phyloP scores from a whole-genome alignment of 2,113 vertebrate species.

The Cephalopterus ornatus region DNA sequence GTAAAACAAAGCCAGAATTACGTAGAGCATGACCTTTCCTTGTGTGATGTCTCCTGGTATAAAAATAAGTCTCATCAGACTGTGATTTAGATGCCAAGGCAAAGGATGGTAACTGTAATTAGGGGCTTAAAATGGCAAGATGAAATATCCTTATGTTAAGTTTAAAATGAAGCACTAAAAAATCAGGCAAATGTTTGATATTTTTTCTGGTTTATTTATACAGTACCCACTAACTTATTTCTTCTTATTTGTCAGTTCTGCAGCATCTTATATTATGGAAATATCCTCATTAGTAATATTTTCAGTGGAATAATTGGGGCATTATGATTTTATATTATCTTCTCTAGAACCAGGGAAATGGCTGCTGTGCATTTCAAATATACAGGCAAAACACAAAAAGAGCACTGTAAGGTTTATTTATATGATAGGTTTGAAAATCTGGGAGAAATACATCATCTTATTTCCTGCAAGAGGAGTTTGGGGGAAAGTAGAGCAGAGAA shows the following conservation, averaged over 20 bases:
- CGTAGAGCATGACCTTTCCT: slow-evolving; percentile 18
- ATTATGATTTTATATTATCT: not conserved
- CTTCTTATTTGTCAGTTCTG: not conserved
- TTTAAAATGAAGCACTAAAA: not conserved
- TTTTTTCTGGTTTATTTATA: not conserved
- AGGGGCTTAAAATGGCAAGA: slow-evolving; percentile 43
- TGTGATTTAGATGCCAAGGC: slow-evolving; percentile 21
- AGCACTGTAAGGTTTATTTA: not conserved
- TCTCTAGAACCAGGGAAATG: not conserved
- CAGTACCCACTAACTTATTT: not conserved
- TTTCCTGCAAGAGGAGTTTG: not conserved
- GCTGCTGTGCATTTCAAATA: not conserved
- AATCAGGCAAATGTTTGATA: not conserved
- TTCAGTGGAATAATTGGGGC: not conserved
- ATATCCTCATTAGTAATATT: not conserved
- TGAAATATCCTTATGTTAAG: not conserved
- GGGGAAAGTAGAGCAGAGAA: not conserved
- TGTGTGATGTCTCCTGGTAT: not conserved
- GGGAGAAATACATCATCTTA: not conserved
- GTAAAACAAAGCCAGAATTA: slow-evolving; percentile 29
- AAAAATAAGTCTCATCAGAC: slow-evolving; percentile 41
- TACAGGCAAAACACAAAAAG: not conserved
- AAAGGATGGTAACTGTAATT: slow-evolving; percentile 20
- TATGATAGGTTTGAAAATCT: not conserved
- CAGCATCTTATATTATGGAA: not conserved